These are phyloP conservation scores for Saccopteryx bilineata DNA, from an alignment of 2,113 vertebrate genomes.

Conservation along the genomic window DNA sequence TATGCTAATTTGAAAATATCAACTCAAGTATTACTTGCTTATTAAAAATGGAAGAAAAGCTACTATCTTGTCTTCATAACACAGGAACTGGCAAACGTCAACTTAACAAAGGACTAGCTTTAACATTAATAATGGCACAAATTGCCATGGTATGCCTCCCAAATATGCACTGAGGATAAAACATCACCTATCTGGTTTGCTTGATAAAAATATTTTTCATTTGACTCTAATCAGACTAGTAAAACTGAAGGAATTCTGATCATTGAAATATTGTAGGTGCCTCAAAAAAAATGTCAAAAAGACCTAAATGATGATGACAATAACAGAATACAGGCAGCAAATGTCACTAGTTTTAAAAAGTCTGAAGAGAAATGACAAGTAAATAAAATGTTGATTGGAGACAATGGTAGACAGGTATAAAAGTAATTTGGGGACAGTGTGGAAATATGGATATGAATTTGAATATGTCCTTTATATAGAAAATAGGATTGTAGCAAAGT, in stretches of 20 bases:
- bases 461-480: not conserved
- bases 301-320: not conserved
- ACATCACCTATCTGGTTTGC: not conserved
- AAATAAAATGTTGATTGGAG: not conserved
- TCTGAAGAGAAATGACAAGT: not conserved
- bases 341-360: not conserved
- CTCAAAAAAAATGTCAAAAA: not conserved
- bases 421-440: not conserved
- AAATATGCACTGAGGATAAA: not conserved
- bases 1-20: not conserved
- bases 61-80: not conserved
- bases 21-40: not conserved
- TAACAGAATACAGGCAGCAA: not conserved
- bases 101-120: not conserved
- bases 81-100: not conserved
- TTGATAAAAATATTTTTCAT: not conserved
- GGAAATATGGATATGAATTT: not conserved
- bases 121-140: not conserved
- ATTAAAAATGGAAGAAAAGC: not conserved
- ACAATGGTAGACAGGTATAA: not conserved
- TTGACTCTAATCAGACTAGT: conserved; percentile 4
- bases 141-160: not conserved
- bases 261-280: not conserved
- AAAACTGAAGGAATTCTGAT: not conserved
- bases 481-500: not conserved